Evolutionary conservation across 2,797 vertebrate genomes (phyloP), one percentile per base, ranked within the genome.

Genomic region (Chromis chromis): DNA sequence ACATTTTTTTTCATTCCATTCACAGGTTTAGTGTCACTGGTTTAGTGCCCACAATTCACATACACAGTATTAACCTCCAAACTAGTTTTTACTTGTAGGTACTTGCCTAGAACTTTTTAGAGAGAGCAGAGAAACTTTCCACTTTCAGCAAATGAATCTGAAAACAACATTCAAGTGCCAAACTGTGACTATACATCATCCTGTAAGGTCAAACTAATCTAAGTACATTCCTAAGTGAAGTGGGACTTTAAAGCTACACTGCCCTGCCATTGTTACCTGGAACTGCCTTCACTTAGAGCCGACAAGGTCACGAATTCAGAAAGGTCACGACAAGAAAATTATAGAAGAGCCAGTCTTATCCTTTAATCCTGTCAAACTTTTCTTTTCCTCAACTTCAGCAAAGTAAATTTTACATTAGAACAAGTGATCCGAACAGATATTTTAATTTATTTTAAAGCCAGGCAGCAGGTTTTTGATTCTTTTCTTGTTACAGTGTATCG

Each of bases 241-340:
- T n/a, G 21, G 28, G 19, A 55, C 21, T 49, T 24, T 10, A 48
- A 48, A 48, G 36, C 46, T 64, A 13, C 6, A 8, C 31, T 31
- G 7, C 7, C 7, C 31, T 31, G 16, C 14, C 12, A 14, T 36
- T 36, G 33, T 36, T 36, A 10, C 33, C 33, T 36, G 33, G 33
- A 36, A 31, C 31, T 31, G 31, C 6, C 31, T 9, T 31, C 7
- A 42, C 19, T 33, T 24, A 33, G 14, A 48, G 28, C 16, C 28
- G 40, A 33, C n/a, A 33, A 67, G 42, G 53, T 48, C 54, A 36
- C 10, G 22, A 56, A 46, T 46, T 66, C 52, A 56, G 27, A 56
- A 57, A 17, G 16, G 14, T 42, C 40, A 42, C 40, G 5, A 42
- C 14, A 16, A 17, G 33, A 12, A 36, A 36, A 36, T 36, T 42